Conservation (phyloP, 92 coral and sea anemone species). For the Paragorgia papillata region DNA sequence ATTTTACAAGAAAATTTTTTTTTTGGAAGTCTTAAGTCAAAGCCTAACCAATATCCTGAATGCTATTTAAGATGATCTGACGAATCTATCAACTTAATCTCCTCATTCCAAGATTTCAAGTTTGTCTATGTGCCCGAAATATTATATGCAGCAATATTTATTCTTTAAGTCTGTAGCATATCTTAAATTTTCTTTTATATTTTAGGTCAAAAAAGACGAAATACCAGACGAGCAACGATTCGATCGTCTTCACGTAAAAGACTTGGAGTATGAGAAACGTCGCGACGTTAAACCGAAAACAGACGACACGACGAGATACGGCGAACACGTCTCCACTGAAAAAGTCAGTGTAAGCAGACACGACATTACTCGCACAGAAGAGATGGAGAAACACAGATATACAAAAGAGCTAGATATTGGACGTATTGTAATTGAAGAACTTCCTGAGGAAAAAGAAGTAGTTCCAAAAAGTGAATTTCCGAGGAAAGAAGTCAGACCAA, state of each 20-base stretch:
- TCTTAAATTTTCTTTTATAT: neutral
- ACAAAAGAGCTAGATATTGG: neutral
- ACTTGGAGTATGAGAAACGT: conserved; percentile 3
- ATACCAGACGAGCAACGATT: neutral
- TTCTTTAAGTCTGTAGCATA: neutral
- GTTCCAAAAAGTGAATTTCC: neutral
- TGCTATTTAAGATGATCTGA: too few relatives aligned
- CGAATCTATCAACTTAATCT: too few relatives aligned
- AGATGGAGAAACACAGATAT: neutral
- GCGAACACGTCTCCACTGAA: neutral
- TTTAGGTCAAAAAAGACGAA: neutral
- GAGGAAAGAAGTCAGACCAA: conserved; percentile 13
- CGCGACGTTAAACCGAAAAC: conserved; percentile 3
- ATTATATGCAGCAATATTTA: neutral
- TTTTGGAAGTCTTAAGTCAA: too few relatives aligned
- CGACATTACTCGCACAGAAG: neutral
- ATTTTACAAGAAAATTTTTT: too few relatives aligned
- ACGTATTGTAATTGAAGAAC: conserved; percentile 23
- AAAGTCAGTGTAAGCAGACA: conserved; percentile 4
- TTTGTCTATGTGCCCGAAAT: neutral
- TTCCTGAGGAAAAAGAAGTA: conserved; percentile 23
- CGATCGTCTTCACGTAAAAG: conserved; percentile 2
- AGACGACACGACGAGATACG: neutral
- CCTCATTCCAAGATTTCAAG: neutral
- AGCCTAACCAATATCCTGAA: too few relatives aligned